Conservation (phyloP, 2,888 invertebrate genomes). For the Rhimphoctona megacephalus region DNA sequence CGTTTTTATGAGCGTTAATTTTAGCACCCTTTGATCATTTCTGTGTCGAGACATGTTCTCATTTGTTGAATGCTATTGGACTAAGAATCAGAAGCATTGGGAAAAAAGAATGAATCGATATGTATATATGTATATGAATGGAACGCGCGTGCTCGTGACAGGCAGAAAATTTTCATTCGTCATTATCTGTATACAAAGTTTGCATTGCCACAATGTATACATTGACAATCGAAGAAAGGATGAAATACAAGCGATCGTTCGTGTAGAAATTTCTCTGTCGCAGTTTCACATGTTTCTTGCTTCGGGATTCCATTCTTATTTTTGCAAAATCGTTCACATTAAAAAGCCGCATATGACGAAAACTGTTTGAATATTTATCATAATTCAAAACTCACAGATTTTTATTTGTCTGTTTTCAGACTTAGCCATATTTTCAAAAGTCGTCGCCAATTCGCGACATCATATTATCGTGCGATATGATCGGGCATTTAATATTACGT, state of each 20-base stretch:
- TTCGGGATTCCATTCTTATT: not conserved
- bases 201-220: not conserved
- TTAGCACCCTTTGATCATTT: slow-evolving; percentile 60
- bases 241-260: slow-evolving; percentile 50
- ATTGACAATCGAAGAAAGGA: slow-evolving; percentile 13
- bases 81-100: not conserved
- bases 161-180: slow-evolving; percentile 29
- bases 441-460: too few species aligned
- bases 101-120: not conserved
- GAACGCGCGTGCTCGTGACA: slow-evolving; percentile 32
- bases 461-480: too few species aligned
- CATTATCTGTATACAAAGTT: slow-evolving; percentile 38
- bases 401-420: not conserved
- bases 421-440: too few species aligned
- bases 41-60: slow-evolving; percentile 5
- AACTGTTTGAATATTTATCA: not conserved
- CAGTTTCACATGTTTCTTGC: slow-evolving; percentile 28
- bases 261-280: slow-evolving; percentile 33
- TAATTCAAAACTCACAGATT: not conserved
- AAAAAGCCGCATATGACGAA: not conserved
- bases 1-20: slow-evolving; percentile 62
- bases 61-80: slow-evolving; percentile 16
- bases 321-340: not conserved
- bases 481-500: too few species aligned
- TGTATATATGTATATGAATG: not conserved